Evolutionary conservation across 1,140 invertebrate genomes (phyloP).

Genomic region (Harlomillsia oculata): DNA sequence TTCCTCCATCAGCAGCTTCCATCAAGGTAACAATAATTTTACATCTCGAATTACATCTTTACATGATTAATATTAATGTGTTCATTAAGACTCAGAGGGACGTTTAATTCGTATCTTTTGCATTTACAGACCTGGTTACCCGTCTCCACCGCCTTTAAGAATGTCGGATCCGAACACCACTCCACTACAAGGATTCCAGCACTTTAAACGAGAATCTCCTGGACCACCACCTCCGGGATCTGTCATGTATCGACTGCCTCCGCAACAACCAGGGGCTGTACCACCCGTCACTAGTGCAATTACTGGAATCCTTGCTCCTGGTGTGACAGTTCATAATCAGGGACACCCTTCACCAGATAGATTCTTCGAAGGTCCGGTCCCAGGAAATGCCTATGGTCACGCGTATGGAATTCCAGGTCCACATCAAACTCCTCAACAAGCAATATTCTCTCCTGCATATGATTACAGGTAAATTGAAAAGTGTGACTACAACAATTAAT

Average conservation of each 20-base stretch:
- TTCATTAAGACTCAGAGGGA: neutral
- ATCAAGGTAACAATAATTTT: too few species aligned
- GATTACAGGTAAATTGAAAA: constrained; percentile 26
- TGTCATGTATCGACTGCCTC: constrained; percentile 21
- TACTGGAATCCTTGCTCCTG: neutral
- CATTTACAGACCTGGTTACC: constrained; percentile 17
- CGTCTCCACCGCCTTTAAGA: constrained; percentile 23
- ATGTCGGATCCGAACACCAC: constrained; percentile 28
- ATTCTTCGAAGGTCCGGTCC: constrained; percentile 18
- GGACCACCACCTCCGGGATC: constrained; percentile 10
- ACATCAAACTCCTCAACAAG: constrained; percentile 6
- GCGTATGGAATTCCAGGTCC: constrained; percentile 19
- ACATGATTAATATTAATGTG: too few species aligned
- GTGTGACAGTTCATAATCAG: constrained; percentile 7
- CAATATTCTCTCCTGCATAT: constrained; percentile 13
- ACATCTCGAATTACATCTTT: too few species aligned
- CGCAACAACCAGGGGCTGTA: constrained; percentile 6
- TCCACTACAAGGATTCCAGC: constrained; percentile 31
- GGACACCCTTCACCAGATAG: constrained; percentile 12
- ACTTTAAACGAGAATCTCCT: constrained; percentile 23
- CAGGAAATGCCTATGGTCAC: constrained; percentile 8
- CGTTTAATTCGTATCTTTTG: neutral
- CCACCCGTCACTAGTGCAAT: too few species aligned
- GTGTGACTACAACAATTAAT: neutral
- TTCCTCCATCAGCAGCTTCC: constrained; percentile 19